A percentile compares a stretch with the other conserved stretches of the same genome.
Evolutionary conservation across 2,888 invertebrate genomes (phyloP).

Genomic region (Sycophila texana): DNA sequence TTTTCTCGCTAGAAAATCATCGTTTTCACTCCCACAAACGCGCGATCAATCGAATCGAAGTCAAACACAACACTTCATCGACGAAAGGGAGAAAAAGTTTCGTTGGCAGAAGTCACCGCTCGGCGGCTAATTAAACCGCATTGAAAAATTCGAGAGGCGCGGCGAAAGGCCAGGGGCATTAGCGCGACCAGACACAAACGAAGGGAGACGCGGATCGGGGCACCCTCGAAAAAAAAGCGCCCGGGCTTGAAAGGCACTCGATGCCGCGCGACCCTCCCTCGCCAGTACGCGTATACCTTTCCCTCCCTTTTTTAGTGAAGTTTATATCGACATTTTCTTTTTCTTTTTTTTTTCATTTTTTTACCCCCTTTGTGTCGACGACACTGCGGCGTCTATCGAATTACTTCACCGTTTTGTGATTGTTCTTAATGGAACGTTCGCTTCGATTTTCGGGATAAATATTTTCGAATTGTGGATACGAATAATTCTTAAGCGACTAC

Average conservation of each 20-base stretch:
- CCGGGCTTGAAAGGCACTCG: constrained; percentile 47
- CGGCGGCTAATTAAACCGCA: not conserved
- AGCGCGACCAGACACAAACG: not conserved
- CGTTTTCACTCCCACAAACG: no score
- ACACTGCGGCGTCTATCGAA: no score
- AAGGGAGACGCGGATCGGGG: not conserved
- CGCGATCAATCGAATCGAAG: no score
- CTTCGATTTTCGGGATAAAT: no score
- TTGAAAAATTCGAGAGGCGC: not conserved
- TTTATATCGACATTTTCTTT: not conserved
- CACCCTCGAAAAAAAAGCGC: constrained; percentile 35
- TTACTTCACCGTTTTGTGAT: not conserved
- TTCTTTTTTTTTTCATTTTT: not conserved
- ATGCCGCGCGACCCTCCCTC: not conserved
- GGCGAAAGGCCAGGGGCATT: not conserved
- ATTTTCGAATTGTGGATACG: not conserved
- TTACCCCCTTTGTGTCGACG: not conserved
- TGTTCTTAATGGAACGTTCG: not conserved
- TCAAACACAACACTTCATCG: no score
- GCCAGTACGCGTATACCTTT: constrained; percentile 1
- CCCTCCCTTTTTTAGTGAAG: constrained; percentile 25
- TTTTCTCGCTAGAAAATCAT: no score
- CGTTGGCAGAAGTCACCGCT: not conserved
- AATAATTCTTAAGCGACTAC: not conserved
- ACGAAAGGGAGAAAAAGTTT: not conserved